phyloP scores from a whole-genome alignment of 2,113 vertebrate species.

The Bufo bufo region DNA sequence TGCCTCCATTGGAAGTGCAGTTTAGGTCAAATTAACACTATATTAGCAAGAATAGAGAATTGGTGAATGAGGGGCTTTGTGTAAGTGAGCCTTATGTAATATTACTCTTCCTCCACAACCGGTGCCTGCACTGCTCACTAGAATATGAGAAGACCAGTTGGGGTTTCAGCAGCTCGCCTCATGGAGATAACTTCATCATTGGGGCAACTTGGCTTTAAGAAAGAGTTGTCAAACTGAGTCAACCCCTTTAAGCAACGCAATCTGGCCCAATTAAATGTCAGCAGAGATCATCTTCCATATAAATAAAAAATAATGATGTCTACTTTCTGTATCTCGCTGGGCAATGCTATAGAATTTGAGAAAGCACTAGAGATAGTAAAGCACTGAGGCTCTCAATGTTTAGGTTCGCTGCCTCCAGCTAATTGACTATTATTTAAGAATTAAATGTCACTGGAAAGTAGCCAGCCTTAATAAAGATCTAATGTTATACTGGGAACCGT shows the following conservation, averaged over 20 bases:
- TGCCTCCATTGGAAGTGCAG: no score
- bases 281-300: not conserved
- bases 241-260: not conserved
- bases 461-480: constrained; percentile 51
- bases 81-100: not conserved
- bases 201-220: not conserved
- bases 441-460: constrained; percentile 48
- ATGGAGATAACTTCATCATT: not conserved
- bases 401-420: constrained; percentile 30
- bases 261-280: not conserved
- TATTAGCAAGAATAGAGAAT: no score
- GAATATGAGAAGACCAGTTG: not conserved
- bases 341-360: constrained; percentile 4
- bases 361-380: constrained; percentile 1
- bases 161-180: not conserved
- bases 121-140: not conserved
- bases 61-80: no score
- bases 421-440: constrained; percentile 47
- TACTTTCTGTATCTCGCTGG: not conserved
- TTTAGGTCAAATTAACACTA: no score
- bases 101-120: not conserved
- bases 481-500: constrained; percentile 27
- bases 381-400: constrained; percentile 10
- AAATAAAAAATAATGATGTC: not conserved
- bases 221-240: not conserved